Percentiles rank a stretch among this genome's conserved stretches.
Evolutionary conservation across 2,797 vertebrate species (phyloP).

Genomic region (Rhinophrynus dorsalis): DNA sequence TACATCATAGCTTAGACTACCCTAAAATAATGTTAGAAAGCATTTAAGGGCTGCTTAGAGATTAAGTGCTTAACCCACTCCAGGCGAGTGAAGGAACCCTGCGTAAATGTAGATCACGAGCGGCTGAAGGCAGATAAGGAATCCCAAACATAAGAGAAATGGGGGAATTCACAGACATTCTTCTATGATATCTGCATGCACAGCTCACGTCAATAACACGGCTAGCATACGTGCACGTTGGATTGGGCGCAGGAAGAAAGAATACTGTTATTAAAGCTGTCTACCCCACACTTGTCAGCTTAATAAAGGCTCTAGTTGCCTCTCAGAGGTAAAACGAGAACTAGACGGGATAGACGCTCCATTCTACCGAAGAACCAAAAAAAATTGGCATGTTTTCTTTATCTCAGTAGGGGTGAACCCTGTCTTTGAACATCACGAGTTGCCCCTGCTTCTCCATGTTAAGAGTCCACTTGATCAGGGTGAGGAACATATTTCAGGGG

Average conservation of each 20-base stretch:
- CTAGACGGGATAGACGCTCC: background rate
- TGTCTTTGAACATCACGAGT: constrained; percentile 44
- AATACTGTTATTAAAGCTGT: constrained; percentile 35
- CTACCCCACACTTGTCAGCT: constrained; percentile 13
- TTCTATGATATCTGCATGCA: constrained; percentile 43
- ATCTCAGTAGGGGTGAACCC: constrained; percentile 10
- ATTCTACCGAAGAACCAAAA: constrained; percentile 42
- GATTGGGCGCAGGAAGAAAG: constrained; percentile 37
- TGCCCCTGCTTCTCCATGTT: constrained; percentile 13
- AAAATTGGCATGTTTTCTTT: constrained; percentile 51
- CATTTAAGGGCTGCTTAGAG: background rate
- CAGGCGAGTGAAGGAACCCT: background rate
- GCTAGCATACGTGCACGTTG: constrained; percentile 46
- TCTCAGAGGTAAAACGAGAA: constrained; percentile 15
- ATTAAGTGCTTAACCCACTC: constrained; percentile 19
- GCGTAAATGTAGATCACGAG: background rate
- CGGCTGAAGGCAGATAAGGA: background rate
- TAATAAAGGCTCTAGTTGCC: constrained; percentile 10
- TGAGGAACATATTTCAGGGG: constrained; percentile 88
- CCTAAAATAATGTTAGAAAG: background rate
- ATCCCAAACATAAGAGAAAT: background rate
- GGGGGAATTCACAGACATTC: constrained; percentile 28
- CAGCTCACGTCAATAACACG: constrained; percentile 44
- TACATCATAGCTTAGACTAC: background rate
- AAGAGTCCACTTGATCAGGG: constrained; percentile 57